Evolutionary conservation across 2,797 vertebrate species (phyloP).

Genomic region (Sebastiscus albofasciatus): DNA sequence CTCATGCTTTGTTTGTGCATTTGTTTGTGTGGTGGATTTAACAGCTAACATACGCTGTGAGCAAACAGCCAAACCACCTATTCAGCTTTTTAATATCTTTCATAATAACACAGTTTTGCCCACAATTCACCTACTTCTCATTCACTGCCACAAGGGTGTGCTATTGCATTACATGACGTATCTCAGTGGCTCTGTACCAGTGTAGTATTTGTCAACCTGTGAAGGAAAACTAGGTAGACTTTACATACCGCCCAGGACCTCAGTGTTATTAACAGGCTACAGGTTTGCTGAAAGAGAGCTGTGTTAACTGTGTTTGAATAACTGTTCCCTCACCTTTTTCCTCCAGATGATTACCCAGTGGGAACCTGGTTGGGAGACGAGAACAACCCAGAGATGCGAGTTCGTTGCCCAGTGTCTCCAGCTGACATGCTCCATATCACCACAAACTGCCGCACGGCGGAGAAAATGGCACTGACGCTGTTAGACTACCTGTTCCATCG

Average conservation of each 20-base stretch:
- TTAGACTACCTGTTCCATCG: slow-evolving; percentile 98
- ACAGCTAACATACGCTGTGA: slow-evolving; percentile 32
- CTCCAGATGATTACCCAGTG: slow-evolving; percentile 92
- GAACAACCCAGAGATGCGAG: slow-evolving; percentile 94
- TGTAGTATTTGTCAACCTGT: slow-evolving; percentile 6
- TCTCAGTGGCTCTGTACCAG: background rate
- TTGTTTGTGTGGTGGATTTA: slow-evolving; percentile 42
- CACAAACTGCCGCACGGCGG: slow-evolving; percentile 96
- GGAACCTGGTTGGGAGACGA: slow-evolving; percentile 98
- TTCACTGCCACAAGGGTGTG: slow-evolving; percentile 64
- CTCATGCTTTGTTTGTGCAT: slow-evolving; percentile 34
- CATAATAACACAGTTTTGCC: background rate
- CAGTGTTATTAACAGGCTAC: background rate
- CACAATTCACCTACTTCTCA: slow-evolving; percentile 10
- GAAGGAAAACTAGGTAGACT: background rate
- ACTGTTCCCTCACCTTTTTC: background rate
- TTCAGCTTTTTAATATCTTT: slow-evolving; percentile 16
- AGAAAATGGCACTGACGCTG: slow-evolving; percentile 97
- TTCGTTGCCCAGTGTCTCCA: slow-evolving; percentile 92
- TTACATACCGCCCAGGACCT: background rate
- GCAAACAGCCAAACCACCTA: slow-evolving; percentile 31
- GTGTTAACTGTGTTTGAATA: slow-evolving; percentile 4
- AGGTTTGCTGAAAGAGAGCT: background rate
- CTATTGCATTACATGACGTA: slow-evolving; percentile 53
- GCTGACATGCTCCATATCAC: slow-evolving; percentile 98